These are phyloP conservation scores for Globodera rostochiensis DNA, from an alignment of 1,140 invertebrate species.

Conservation along the genomic window DNA sequence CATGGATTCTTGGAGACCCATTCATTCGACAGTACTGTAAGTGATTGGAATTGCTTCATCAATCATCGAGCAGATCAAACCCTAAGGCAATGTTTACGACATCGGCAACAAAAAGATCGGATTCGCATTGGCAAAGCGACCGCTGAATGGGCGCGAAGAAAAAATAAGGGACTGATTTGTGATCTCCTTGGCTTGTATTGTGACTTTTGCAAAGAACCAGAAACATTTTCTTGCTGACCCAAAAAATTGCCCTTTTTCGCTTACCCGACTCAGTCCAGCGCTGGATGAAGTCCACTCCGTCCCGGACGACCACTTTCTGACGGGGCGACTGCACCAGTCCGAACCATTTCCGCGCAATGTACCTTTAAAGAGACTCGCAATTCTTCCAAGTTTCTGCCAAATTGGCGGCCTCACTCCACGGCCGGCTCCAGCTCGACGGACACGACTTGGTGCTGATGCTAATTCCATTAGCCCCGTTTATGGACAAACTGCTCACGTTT, in stretches of 20 bases:
- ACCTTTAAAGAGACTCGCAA: slow-evolving; percentile 1
- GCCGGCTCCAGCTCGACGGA: slow-evolving; percentile 23
- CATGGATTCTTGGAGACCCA: slow-evolving; percentile 55
- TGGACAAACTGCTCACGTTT: not conserved
- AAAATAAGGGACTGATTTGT: not conserved
- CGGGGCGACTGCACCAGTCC: not conserved
- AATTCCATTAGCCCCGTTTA: not conserved
- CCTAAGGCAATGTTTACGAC: slow-evolving; percentile 43
- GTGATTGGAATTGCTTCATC: not conserved
- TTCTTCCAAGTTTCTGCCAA: not conserved
- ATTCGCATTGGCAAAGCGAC: slow-evolving; percentile 38
- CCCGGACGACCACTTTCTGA: slow-evolving; percentile 14
- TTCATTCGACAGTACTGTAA: slow-evolving; percentile 55
- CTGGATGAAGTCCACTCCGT: slow-evolving; percentile 17
- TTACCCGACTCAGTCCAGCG: slow-evolving; percentile 28
- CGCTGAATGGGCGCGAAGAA: not conserved
- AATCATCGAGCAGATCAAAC: too few species aligned
- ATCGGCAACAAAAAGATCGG: slow-evolving; percentile 49
- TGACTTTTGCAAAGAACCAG: not conserved
- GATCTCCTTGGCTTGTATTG: too few species aligned
- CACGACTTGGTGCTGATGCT: slow-evolving; percentile 12
- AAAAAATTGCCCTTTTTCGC: not conserved
- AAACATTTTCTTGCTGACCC: not conserved
- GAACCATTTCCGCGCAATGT: slow-evolving; percentile 25
- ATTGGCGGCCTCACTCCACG: slow-evolving; percentile 11